Conservation (phyloP, 2,113 vertebrate genomes). For the Bubalus kerabau region DNA sequence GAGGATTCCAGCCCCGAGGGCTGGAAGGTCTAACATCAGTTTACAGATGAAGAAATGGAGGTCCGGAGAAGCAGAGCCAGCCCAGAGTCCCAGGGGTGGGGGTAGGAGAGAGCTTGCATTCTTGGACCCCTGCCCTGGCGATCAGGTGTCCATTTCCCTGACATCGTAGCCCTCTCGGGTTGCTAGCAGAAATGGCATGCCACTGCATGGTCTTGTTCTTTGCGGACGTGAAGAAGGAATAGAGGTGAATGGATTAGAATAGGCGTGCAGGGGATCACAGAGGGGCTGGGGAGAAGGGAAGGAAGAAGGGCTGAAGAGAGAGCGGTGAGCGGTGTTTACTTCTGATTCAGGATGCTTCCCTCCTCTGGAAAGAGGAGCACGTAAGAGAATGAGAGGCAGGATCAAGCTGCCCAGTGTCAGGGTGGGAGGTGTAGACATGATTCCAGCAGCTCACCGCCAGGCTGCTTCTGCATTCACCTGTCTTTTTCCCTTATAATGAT, state of each 20-base stretch:
- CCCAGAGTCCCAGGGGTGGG: fast-evolving
- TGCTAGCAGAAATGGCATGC: not conserved
- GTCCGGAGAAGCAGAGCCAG: not conserved
- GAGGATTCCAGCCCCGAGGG: not conserved
- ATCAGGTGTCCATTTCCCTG: fast-evolving
- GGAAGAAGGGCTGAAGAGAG: not conserved
- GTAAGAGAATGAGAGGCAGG: not conserved
- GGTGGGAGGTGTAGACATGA: not conserved
- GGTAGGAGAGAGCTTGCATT: not conserved
- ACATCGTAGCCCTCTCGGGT: not conserved
- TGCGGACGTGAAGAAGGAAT: not conserved
- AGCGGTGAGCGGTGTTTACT: not conserved
- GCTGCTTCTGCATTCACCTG: not conserved
- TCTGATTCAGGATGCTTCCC: not conserved
- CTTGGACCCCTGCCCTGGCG: fast-evolving
- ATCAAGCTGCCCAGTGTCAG: not conserved
- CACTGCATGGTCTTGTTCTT: not conserved
- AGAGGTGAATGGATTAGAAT: not conserved
- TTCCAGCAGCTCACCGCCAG: not conserved
- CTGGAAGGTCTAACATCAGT: not conserved
- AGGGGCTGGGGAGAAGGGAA: not conserved
- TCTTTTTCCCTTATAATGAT: not conserved
- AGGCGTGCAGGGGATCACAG: not conserved
- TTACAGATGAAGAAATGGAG: not conserved
- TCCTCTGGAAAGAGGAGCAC: not conserved